Percentiles rank a stretch among this genome's conserved stretches.
Conservation (phyloP, 2,888 invertebrate genomes). For the Anodontia alba region DNA sequence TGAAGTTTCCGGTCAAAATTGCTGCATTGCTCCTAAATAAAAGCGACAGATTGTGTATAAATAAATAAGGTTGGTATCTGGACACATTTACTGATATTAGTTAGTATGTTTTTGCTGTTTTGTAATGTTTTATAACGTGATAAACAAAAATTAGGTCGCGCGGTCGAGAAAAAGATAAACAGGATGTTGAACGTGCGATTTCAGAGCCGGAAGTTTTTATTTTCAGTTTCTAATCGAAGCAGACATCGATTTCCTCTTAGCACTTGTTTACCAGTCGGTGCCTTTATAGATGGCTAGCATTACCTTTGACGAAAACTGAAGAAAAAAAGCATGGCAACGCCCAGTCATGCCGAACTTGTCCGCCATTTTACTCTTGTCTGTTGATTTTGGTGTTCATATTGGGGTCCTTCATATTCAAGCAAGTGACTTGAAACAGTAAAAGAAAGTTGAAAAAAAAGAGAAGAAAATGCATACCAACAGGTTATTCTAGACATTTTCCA, state of each 20-base stretch:
- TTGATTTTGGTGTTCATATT: not conserved
- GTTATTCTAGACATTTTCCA: no score
- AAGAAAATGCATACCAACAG: no score
- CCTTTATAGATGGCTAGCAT: not conserved
- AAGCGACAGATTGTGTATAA: not conserved
- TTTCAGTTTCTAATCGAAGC: conserved; percentile 76
- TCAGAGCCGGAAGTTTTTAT: conserved; percentile 80
- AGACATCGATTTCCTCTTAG: conserved; percentile 79
- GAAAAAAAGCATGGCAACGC: not conserved
- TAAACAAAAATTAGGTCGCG: conserved; percentile 5
- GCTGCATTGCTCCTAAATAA: not conserved
- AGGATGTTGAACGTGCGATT: conserved; percentile 80
- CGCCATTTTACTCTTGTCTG: not conserved
- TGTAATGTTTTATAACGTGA: not conserved
- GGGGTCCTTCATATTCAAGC: no score
- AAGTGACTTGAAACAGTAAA: no score
- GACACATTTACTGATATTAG: not conserved
- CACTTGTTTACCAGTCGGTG: not conserved
- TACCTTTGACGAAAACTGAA: not conserved
- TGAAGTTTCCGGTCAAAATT: conserved; percentile 76
- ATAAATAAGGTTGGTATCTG: not conserved
- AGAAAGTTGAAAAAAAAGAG: no score
- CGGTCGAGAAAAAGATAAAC: conserved; percentile 54
- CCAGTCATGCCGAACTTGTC: not conserved
- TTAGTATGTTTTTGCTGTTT: not conserved